Evolutionary conservation across 2,888 invertebrate species (phyloP), one percentile per base, ranked within the genome.

Genomic region (Caenorhabditis doughertyi): DNA sequence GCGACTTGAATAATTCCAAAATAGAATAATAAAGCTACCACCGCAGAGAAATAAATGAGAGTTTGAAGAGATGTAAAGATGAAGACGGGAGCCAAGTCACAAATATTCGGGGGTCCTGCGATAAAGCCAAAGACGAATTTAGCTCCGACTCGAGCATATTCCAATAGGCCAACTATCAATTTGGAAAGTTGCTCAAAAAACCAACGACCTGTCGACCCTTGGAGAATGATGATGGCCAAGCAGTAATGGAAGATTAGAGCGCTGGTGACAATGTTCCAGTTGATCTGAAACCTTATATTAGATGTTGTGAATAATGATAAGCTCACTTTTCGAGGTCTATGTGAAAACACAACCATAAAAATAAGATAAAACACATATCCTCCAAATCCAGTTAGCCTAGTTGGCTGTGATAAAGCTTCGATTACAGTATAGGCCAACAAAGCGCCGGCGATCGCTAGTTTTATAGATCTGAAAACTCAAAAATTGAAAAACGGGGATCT

Each of bases 211-310:
- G 81, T 83, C 3, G 76, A 58, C 85, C 95, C 76, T 95, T 92
- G 76, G 35, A 85, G 95, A 81, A 96, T 96, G 23, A 97, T 87
- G 1, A 97, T 89, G 0, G 96, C 97, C 77, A 98, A 94, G 4
- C 94, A 76, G 90, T 97, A 96, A 93, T 98, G 98, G 4, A 97
- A 92, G 0, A 94, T 93, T 25, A 97, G 93, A 0, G 97, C 97
- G 90, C 95, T 94, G 18, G 95, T 89, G 0, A 97, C 95, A 0
- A 95, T 95, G 4, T 95, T 94, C 97, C 96, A 93, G 21, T 90
- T 90, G 2, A 93, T 92, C 93, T 93, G 76, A 60, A 83, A 47
- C 21, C 1, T 27, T 13, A 4, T 64, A 18, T 32, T n/a, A 8
- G 32, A 25, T 21, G 9, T 21, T n/a, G 27, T 11, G n/a, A 58